Conservation (phyloP, 2,888 invertebrate species). For the Horisme vitalbata region DNA sequence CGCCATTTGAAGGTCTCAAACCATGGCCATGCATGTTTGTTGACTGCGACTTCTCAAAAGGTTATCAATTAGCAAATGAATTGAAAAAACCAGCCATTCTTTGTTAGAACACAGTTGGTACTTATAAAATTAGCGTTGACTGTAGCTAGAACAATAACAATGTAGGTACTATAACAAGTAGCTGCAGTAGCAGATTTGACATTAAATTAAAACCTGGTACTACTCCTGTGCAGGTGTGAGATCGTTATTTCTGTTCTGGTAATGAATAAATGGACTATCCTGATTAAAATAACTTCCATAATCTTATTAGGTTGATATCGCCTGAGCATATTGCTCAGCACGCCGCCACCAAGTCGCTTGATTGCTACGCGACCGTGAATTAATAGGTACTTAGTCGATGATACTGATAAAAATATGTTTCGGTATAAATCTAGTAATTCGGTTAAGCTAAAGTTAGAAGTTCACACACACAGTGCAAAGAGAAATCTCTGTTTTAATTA, state of each 20-base stretch:
- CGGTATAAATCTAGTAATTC: too few species aligned
- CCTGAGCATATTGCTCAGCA: too few species aligned
- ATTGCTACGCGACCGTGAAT: too few species aligned
- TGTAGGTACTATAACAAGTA: too few species aligned
- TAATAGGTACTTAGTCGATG: too few species aligned
- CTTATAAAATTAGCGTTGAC: constrained; percentile 45
- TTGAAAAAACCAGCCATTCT: constrained; percentile 12
- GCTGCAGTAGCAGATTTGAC: constrained; percentile 45
- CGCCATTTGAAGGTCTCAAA: neutral
- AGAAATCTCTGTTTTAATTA: constrained; percentile 10
- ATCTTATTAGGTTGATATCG: too few species aligned
- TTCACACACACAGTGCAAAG: neutral
- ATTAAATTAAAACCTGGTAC: constrained; percentile 3
- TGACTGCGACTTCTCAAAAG: neutral
- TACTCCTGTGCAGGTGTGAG: constrained; percentile 34
- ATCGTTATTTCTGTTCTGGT: constrained; percentile 31
- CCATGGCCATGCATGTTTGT: neutral
- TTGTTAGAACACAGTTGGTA: neutral
- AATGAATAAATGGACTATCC: too few species aligned
- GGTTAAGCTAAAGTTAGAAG: too few species aligned
- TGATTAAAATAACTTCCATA: too few species aligned
- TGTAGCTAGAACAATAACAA: constrained; percentile 65
- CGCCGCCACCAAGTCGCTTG: too few species aligned
- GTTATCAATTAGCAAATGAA: constrained; percentile 28
- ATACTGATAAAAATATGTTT: too few species aligned